phyloP scores from a whole-genome alignment of 1,140 invertebrate species.

The Microplitis demolitor region DNA sequence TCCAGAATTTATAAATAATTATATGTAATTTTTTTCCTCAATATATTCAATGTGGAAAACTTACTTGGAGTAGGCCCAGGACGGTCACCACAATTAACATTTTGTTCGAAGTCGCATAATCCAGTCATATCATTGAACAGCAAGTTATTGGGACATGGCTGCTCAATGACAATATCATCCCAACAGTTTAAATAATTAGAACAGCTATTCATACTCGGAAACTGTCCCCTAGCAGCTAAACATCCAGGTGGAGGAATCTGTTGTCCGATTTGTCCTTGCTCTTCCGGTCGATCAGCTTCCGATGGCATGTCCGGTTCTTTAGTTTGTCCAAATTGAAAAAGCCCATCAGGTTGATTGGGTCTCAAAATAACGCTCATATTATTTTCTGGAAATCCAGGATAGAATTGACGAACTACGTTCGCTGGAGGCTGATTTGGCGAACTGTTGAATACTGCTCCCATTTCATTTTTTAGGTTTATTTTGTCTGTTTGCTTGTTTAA shows the following conservation, averaged over 20 bases:
- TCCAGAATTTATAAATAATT: too few relatives aligned
- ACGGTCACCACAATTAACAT: slow-evolving; percentile 67
- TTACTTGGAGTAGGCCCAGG: slow-evolving; percentile 51
- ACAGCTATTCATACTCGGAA: slow-evolving; percentile 66
- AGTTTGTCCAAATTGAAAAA: slow-evolving; percentile 23
- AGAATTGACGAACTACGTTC: too few relatives aligned
- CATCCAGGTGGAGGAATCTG: slow-evolving; percentile 42
- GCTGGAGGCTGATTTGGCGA: too few relatives aligned
- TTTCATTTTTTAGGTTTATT: too few relatives aligned
- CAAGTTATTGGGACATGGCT: slow-evolving; percentile 67
- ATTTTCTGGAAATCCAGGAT: too few relatives aligned
- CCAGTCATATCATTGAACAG: slow-evolving; percentile 65
- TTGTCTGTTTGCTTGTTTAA: too few relatives aligned
- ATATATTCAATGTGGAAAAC: slow-evolving; percentile 18
- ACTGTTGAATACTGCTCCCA: too few relatives aligned
- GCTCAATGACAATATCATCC: slow-evolving; percentile 70
- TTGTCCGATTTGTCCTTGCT: neutral
- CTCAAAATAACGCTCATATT: too few relatives aligned
- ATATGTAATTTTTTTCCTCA: neutral
- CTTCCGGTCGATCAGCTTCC: slow-evolving; percentile 16
- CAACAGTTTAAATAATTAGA: slow-evolving; percentile 73
- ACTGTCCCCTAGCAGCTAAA: slow-evolving; percentile 62
- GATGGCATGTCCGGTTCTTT: slow-evolving; percentile 32
- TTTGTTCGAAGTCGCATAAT: slow-evolving; percentile 69
- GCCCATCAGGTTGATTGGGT: too few relatives aligned